phyloP scores from a whole-genome alignment of 2,797 vertebrate species.

The Cyclura pinguis region DNA sequence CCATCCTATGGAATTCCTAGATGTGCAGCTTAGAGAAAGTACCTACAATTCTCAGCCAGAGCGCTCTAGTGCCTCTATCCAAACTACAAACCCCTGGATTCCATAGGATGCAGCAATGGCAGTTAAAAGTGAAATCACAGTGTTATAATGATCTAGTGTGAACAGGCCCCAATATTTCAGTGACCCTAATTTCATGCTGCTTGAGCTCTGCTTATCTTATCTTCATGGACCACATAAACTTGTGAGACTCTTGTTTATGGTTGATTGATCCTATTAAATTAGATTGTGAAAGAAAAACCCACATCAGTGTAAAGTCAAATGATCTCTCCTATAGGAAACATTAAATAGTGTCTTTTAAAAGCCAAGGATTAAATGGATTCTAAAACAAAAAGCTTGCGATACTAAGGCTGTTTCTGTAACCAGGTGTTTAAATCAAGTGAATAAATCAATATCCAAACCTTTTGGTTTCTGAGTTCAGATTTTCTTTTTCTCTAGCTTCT shows the following conservation, averaged over 20 bases:
- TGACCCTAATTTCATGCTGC: neutral
- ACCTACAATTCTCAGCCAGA: too few relatives aligned
- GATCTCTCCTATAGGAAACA: constrained; percentile 48
- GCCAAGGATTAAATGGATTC: neutral
- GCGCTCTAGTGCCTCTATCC: too few relatives aligned
- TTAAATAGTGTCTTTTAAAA: constrained; percentile 48
- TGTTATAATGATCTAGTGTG: too few relatives aligned
- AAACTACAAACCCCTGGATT: too few relatives aligned
- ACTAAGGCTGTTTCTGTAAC: constrained; percentile 35
- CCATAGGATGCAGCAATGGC: too few relatives aligned
- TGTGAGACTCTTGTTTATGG: neutral
- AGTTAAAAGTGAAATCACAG: too few relatives aligned
- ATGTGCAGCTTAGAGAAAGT: too few relatives aligned
- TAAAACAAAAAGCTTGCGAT: constrained; percentile 50
- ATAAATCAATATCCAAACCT: neutral
- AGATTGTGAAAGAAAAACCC: constrained; percentile 51
- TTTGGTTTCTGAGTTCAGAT: constrained; percentile 34
- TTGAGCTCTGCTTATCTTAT: neutral
- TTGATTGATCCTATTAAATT: constrained; percentile 65
- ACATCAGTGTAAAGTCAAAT: constrained; percentile 53
- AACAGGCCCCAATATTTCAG: neutral
- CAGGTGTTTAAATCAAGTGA: constrained; percentile 36
- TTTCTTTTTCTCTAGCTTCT: neutral
- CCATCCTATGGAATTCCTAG: too few relatives aligned
- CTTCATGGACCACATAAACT: neutral